Base-by-base conservation (phyloP, 2,113 vertebrate species). In the Grallaria varia region DNA sequence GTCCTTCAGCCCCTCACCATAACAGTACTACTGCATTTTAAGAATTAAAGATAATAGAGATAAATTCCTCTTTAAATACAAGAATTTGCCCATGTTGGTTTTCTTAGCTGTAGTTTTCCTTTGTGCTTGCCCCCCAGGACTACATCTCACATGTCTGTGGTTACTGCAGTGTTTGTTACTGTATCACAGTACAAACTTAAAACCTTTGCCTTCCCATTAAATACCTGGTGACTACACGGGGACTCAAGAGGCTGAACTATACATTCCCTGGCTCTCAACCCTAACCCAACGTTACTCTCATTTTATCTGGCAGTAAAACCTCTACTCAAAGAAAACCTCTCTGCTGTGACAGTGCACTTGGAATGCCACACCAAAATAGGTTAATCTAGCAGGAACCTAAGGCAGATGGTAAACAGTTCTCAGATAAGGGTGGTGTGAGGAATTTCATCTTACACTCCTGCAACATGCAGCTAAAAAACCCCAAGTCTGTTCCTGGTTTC, bases 311-410 rank as follows among this genome's bases (percentile, higher is more conserved):
- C 60, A 59, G 37, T 27, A 42, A 53, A 50, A 31, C 3, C 30
- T 10, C 63, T 18, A 2, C 37, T 27, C 27, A 33, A 17, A 31
- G 33, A 56, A 37, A 56, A 12, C 12, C 60, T 47, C 4, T 55
- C 5, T 14, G 12, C 9, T 5, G 5, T 0, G 0, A 50, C 55
- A 62, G n/a, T 0, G 4, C 12, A 2, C 33, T 12, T 5, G 0
- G 21, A 53, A n/a, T 33, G 44, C 40, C 53, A 19, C 27, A 14
- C 33, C 4, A 4, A 10, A 12, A 6, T 21, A 20, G 19, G n/a
- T 12, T 44, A 20, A 19, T 5, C 59, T 3, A 47, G 50, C 33
- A 49, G 45, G 73, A 49, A 44, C 40, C 28, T 10, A 7, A 9
- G 40, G 28, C 39, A 55, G 40, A 12, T 22, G 17, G 33, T 30